Percentiles rank a stretch among this genome's conserved stretches.
Evolutionary conservation across 2,888 invertebrate species (phyloP).

Genomic region (Scaptomyza polygonia): DNA sequence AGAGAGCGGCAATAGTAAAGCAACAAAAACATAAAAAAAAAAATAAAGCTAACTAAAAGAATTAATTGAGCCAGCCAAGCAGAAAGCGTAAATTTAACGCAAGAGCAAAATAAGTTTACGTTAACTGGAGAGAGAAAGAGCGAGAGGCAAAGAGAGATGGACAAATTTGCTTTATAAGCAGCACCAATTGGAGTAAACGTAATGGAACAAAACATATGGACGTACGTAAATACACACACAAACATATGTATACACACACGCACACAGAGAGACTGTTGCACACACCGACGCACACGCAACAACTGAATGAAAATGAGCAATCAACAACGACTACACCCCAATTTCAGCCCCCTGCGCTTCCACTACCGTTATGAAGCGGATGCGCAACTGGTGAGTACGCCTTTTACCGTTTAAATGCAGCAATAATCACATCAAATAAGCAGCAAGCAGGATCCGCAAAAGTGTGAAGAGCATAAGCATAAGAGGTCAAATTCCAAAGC

Average conservation of each 20-base stretch:
- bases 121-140: slow-evolving; percentile 17
- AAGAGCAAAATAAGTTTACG: slow-evolving; percentile 36
- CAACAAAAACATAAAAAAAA: slow-evolving; percentile 24
- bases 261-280: slow-evolving; percentile 29
- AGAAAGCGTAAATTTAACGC: slow-evolving; percentile 72
- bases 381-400: slow-evolving; percentile 66
- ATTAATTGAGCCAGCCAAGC: slow-evolving; percentile 79
- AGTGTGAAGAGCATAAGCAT: slow-evolving; percentile 17
- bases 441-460: slow-evolving; percentile 16
- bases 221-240: slow-evolving; percentile 13
- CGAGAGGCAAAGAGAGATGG: slow-evolving; percentile 13
- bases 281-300: slow-evolving; percentile 59
- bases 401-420: slow-evolving; percentile 53
- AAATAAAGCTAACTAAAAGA: slow-evolving; percentile 39
- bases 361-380: slow-evolving; percentile 38
- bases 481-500: slow-evolving; percentile 55
- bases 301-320: slow-evolving; percentile 71
- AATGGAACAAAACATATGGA: slow-evolving; percentile 49
- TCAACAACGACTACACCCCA: slow-evolving; percentile 65
- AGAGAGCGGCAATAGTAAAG: slow-evolving; percentile 45
- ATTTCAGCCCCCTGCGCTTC: slow-evolving; percentile 41
- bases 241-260: slow-evolving; percentile 15
- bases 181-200: slow-evolving; percentile 58
- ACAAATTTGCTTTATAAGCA: slow-evolving; percentile 39
- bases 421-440: slow-evolving; percentile 28